A percentile compares a stretch with the other conserved stretches of the same genome.
Conservation (phyloP, 1,140 invertebrate species). For the Samia ricini region DNA sequence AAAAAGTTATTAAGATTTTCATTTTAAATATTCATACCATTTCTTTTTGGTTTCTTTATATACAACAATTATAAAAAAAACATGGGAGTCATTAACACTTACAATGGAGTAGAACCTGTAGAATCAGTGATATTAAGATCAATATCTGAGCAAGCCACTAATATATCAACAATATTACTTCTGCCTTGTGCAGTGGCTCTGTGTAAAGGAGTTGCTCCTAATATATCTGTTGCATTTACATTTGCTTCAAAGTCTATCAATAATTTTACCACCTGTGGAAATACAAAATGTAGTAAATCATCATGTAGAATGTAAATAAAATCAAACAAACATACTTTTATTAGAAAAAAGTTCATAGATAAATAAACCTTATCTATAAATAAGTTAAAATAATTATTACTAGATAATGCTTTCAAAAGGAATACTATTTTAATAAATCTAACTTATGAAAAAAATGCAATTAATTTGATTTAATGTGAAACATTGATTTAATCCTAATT, state of each 20-base stretch:
- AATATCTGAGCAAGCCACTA: conserved; percentile 77
- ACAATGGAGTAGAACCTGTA: conserved; percentile 68
- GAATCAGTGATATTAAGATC: conserved; percentile 55
- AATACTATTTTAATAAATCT: no score
- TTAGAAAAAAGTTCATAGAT: no score
- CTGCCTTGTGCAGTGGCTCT: conserved; percentile 90
- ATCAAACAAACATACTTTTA: no score
- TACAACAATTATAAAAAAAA: conserved; percentile 17
- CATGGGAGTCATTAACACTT: conserved; percentile 30
- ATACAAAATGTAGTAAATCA: no score
- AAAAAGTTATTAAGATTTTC: conserved; percentile 32
- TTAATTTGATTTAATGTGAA: no score
- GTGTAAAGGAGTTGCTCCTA: conserved; percentile 90
- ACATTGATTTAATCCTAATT: no score
- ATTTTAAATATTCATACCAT: no score
- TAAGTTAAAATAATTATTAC: background rate
- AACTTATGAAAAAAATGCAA: no score
- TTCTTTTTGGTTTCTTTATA: no score
- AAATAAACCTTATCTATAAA: no score
- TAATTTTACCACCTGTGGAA: conserved; percentile 7
- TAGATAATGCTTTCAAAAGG: no score
- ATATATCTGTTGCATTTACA: conserved; percentile 85
- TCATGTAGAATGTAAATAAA: no score
- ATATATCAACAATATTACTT: conserved; percentile 82
- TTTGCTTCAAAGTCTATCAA: conserved; percentile 84